Base-by-base conservation (phyloP, 2,113 vertebrate genomes). In the Dipodomys spectabilis region DNA sequence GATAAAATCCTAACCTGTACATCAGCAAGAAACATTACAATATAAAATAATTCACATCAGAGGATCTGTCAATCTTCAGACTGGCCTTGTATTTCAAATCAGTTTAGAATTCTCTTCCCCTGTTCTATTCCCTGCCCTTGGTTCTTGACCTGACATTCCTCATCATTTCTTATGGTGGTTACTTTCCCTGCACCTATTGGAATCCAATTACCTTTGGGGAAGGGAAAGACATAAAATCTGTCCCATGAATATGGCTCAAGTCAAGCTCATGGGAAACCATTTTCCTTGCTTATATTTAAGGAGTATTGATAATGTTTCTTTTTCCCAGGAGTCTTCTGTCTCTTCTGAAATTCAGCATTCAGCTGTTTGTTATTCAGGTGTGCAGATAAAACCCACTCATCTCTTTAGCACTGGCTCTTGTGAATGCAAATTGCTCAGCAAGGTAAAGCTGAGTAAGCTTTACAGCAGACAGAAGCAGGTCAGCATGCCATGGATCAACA, bases 21-120 rank as follows among this genome's bases (percentile, higher is more conserved):
- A 86, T 85, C 93, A 89, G 32, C 84, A 68, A 86, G 75, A 90
- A 95, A 62, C 45, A 68, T 68, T 75, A 53, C 65, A 19, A 65
- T 32, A 32, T 64, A 62, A 94, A 86, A 49, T 78, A 84, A 92
- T 75, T 82, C 87, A 72, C 45, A 25, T 30, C 19, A 49, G 13
- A 86, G 9, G 11, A 78, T 83, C 73, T 78, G 86, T 91, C 39
- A 2, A 0, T 72, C 91, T 93, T 72, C 23, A 12, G 79, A 68
- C 18, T 68, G 92, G 3, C 4, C 3, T 35, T 84, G 65, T 67
- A 30, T 2, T 86, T 93, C 1, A 22, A 7, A 39, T 64, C 78
- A 82, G 19, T 32, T 86, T 57, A 62, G 81, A 44, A 79, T 57
- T 64, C 67, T 77, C 44, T 45, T 64, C 75, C 18, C 28, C 82